Evolutionary conservation across 2,888 invertebrate species (phyloP), one percentile per base, ranked within the genome.

Genomic region (Caenorhabditis sp.): DNA sequence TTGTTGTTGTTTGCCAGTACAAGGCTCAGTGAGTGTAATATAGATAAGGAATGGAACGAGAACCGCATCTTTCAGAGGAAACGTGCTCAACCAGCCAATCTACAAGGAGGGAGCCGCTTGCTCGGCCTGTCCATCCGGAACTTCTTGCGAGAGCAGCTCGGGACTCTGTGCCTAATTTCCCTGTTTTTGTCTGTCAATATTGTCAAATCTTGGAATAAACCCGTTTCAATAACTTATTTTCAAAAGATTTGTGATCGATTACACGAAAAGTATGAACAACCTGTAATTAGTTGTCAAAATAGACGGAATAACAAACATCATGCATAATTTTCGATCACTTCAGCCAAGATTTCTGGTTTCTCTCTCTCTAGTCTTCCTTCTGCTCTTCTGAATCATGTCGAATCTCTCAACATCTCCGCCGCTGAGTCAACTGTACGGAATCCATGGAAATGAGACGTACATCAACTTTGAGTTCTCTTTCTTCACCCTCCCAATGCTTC

Each of bases 41-140:
- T n/a, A n/a, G n/a, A n/a, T n/a, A n/a, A n/a, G n/a, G n/a, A n/a
- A n/a, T n/a, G n/a, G n/a, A n/a, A n/a, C n/a, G n/a, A n/a, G n/a
- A n/a, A n/a, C n/a, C n/a, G n/a, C n/a, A n/a, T n/a, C n/a, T 56
- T 68, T 32, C 68, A 68, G 68, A 61, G 58, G 74, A 74, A 74
- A 74, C 51, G 15, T 32, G 3, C 35, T 74, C 35, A 65, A 58
- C 32, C 18, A 51, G 11, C 61, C 51, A 18, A 70, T 70, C 70
- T 70, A 70, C 70, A 32, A 61, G 28, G 6, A 28, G 13, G 70
- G 70, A 37, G 11, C 61, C 61, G 61, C 70, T 8, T 70, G 70
- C 53, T 70, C 70, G 22, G 61, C 70, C 20, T 70, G 70, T 26
- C 70, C 70, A 40, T 53, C 61, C 8, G 50, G 50, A 53, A 61